Base-by-base conservation (phyloP, 1,140 invertebrate genomes). In the Pemphigus obesinymphae region DNA sequence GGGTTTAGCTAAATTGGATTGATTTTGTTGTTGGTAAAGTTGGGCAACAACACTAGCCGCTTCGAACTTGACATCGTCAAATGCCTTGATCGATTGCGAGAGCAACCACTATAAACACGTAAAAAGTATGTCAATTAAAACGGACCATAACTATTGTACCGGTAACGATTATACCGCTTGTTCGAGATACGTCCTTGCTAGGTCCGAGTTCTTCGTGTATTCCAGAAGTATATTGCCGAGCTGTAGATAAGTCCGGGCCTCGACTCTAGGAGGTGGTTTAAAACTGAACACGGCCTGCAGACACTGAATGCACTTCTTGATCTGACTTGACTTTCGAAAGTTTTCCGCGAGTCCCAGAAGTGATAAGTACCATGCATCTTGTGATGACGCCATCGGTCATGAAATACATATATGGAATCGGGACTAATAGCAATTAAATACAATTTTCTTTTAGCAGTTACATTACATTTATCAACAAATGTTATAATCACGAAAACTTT, bases 41-140 rank as follows among this genome's bases (percentile, higher is more conserved):
- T 96, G 93, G 0, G 95, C 95, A 73, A 98, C 88, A 34, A 97
- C 91, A 87, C 95, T 96, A 0, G 96, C 96, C 34, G 96, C 93
- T 89, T 98, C 96, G 88, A 98, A 98, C 87, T 96, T 96, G 5
- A 98, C 96, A 89, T 98, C 96, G 87, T 98, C 96, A 86, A 97
- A 96, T 15, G 91, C 92, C 87, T 91, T 93, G 84, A 93, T 95
- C 84, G 91, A 93, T 89, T 93, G 93, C 83, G 96, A 96, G 26
- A 97, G 89, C 82, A 90, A 90, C 96, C 96, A 98, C 95, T 96
- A 89, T 83, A 31, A 5, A 40, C 4, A 11, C 43, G 13, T 11
- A 0, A 48, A 50, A 82, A 45, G 37, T 40, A 37, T 73, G 26
- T 72, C 31, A 68, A 3, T 66, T 37, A 66, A 13, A 45, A 5